Percentiles rank a stretch among this genome's conserved stretches.
phyloP scores from a whole-genome alignment of 1,140 invertebrate species.

The Ceratitis capitata region DNA sequence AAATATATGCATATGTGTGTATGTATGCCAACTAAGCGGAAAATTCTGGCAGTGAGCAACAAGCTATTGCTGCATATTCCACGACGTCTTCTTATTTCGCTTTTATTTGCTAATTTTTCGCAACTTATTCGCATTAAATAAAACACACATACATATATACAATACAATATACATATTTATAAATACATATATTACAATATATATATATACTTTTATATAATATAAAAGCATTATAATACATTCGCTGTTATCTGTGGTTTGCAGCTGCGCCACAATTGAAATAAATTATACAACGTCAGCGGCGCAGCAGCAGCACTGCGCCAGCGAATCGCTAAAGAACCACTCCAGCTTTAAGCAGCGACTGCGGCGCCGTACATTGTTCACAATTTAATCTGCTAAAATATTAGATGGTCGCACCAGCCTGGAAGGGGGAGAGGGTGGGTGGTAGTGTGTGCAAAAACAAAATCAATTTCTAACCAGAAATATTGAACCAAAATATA shows the following conservation, averaged over 20 bases:
- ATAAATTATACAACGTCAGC: background rate
- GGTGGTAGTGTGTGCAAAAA: too few relatives aligned
- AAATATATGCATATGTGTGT: background rate
- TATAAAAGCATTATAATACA: background rate
- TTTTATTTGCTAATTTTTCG: background rate
- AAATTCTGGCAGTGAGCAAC: background rate
- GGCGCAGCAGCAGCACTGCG: background rate
- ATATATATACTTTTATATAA: background rate
- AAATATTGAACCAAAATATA: too few relatives aligned
- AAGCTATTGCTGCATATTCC: background rate
- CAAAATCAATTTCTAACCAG: too few relatives aligned
- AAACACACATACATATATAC: background rate
- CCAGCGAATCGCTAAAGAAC: background rate
- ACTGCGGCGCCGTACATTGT: background rate
- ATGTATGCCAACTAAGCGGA: background rate
- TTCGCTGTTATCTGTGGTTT: background rate
- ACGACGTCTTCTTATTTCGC: background rate
- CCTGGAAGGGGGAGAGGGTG: too few relatives aligned
- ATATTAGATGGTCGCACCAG: too few relatives aligned
- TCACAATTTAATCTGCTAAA: background rate
- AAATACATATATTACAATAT: background rate
- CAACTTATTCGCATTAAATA: background rate
- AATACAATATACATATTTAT: background rate
- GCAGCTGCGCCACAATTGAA: background rate
- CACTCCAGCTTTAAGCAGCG: background rate